phyloP scores from a whole-genome alignment of 2,113 vertebrate genomes.

The Xenopus borealis region DNA sequence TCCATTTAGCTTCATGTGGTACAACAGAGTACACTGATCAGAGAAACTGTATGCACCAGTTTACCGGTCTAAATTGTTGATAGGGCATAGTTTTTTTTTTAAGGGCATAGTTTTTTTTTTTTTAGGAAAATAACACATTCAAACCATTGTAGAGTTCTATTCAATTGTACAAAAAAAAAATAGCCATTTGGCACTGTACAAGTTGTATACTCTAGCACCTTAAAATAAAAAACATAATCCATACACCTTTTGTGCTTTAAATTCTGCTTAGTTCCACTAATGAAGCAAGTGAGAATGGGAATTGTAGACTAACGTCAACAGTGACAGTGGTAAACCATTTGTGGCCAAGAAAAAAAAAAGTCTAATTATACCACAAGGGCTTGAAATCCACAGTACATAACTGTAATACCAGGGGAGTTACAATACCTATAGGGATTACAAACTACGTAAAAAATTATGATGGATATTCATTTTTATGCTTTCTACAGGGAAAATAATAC shows the following conservation, averaged over 20 bases:
- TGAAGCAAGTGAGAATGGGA: conserved; percentile 47
- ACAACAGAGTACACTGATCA: too few species aligned
- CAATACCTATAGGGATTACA: conserved; percentile 49
- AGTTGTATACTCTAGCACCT: too few species aligned
- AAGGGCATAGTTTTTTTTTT: too few species aligned
- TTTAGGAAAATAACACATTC: too few species aligned
- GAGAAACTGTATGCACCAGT: too few species aligned
- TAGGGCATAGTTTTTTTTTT: too few species aligned
- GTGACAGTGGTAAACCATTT: conserved; percentile 50
- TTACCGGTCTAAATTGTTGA: too few species aligned
- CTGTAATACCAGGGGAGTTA: conserved; percentile 49
- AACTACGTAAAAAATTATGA: conserved; percentile 32
- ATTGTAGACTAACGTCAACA: conserved; percentile 51
- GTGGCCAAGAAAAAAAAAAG: conserved; percentile 44
- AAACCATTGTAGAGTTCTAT: too few species aligned
- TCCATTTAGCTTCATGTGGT: too few species aligned
- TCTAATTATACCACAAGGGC: conserved; percentile 49
- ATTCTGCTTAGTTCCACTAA: conserved; percentile 38
- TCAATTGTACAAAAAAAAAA: too few species aligned
- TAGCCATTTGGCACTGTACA: too few species aligned
- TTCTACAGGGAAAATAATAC: conserved; percentile 38
- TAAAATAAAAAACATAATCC: too few species aligned
- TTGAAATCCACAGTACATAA: conserved; percentile 44
- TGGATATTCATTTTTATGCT: conserved; percentile 46
- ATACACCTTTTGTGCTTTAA: neutral